These are phyloP conservation scores for Mus pahari DNA, from an alignment of 2,113 vertebrate species.

Conservation along the genomic window DNA sequence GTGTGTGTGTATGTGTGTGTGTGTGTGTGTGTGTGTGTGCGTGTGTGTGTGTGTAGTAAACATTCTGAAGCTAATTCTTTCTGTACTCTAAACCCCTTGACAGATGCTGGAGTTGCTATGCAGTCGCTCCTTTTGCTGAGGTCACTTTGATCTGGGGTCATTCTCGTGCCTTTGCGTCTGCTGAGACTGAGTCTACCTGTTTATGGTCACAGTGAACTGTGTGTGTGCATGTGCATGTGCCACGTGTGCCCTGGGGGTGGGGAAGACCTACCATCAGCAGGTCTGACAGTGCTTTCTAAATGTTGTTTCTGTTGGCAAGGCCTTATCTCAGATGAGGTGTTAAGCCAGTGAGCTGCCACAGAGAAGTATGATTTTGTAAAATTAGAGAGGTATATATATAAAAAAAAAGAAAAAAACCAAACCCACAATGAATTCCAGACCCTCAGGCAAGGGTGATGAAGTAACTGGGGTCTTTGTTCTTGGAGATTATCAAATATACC, in stretches of 20 bases:
- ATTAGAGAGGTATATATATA: constrained; percentile 78
- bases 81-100: not conserved
- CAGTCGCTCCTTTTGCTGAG: not conserved
- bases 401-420: not conserved
- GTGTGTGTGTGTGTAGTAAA: not conserved
- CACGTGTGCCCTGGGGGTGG: rapidly evolving
- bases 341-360: constrained; percentile 73
- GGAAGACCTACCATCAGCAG: not conserved
- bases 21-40: too few species aligned
- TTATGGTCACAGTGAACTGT: not conserved
- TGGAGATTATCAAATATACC: constrained; percentile 61
- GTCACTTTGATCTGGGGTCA: not conserved
- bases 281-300: constrained; percentile 60
- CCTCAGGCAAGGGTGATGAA: constrained; percentile 75
- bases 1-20: too few species aligned
- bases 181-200: not conserved
- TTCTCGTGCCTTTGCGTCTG: not conserved
- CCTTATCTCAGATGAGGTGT: constrained; percentile 70
- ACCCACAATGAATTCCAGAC: constrained; percentile 80
- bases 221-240: not conserved
- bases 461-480: constrained; percentile 77
- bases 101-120: not conserved
- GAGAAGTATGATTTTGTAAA: constrained; percentile 73
- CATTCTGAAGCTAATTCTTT: not conserved
- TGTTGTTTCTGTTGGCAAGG: constrained; percentile 72